Evolutionary conservation across 2,888 invertebrate genomes (phyloP).

Genomic region (Masnerella sp.): DNA sequence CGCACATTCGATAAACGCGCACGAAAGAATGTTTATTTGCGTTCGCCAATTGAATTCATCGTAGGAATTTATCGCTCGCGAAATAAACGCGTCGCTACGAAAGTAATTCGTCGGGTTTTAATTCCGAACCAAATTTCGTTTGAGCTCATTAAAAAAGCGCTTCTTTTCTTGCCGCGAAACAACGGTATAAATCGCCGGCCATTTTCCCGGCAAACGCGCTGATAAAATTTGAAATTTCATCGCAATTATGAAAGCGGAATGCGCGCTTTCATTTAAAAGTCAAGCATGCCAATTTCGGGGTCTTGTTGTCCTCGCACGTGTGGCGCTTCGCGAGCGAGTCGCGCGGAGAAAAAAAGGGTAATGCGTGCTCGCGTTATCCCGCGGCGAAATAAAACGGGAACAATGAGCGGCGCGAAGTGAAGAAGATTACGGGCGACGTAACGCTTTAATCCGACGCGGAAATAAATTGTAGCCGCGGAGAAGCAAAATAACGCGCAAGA

Average conservation of each 20-base stretch:
- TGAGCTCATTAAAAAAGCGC: too few relatives aligned
- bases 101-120: too few relatives aligned
- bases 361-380: conserved; percentile 33
- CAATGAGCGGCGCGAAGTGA: conserved; percentile 58
- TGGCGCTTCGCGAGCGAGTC: conserved; percentile 23
- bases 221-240: conserved; percentile 4
- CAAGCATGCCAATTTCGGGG: conserved; percentile 26
- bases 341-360: conserved; percentile 26
- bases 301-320: conserved; percentile 23
- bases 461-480: conserved; percentile 64
- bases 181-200: too few relatives aligned
- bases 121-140: too few relatives aligned
- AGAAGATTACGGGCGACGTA: conserved; percentile 62
- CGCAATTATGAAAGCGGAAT: conserved; percentile 3
- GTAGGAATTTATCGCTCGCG: too few relatives aligned
- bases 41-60: too few relatives aligned
- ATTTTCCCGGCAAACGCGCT: too few relatives aligned
- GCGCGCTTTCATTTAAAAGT: conserved; percentile 20
- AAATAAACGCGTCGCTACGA: too few relatives aligned
- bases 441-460: conserved; percentile 64
- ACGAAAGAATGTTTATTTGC: too few relatives aligned
- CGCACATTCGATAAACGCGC: too few relatives aligned
- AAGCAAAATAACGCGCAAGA: conserved; percentile 54
- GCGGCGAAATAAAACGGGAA: conserved; percentile 39
- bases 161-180: too few relatives aligned